These are phyloP conservation scores for Plecotus auritus DNA, from an alignment of 2,113 vertebrate genomes.

Conservation along the genomic window DNA sequence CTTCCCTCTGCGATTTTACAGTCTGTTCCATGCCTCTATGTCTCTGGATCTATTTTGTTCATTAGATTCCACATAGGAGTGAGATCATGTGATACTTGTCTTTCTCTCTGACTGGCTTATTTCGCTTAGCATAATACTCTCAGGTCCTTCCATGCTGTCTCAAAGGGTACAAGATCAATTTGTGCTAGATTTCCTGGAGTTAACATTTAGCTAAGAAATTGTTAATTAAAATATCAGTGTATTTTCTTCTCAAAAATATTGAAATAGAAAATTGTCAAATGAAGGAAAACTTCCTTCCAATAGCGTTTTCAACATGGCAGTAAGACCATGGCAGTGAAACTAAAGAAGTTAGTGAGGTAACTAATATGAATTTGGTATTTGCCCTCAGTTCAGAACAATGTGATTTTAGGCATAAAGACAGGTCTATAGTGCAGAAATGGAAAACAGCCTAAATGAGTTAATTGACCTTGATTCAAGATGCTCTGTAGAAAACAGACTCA, in stretches of 20 bases:
- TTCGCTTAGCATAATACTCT: too few relatives aligned
- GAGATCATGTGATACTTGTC: too few relatives aligned
- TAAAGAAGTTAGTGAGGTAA: not conserved
- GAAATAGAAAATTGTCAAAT: slow-evolving; percentile 13
- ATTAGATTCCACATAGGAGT: too few relatives aligned
- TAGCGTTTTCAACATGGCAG: not conserved
- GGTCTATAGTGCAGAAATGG: not conserved
- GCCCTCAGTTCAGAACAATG: not conserved
- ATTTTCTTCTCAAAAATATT: not conserved
- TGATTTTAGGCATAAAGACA: not conserved
- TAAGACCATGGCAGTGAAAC: not conserved
- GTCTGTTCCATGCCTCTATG: too few relatives aligned
- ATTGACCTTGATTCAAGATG: not conserved
- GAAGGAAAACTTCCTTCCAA: not conserved
- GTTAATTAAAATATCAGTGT: not conserved
- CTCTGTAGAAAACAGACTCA: not conserved
- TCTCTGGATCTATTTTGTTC: too few relatives aligned
- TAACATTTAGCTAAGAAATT: not conserved
- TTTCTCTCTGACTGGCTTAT: too few relatives aligned
- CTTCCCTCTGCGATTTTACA: too few relatives aligned
- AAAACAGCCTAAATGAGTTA: not conserved
- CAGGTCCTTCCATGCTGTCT: too few relatives aligned
- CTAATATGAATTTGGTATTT: not conserved
- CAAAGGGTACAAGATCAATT: not conserved
- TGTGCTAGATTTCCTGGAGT: not conserved